These are phyloP conservation scores for Brachionus plicatilis DNA, from an alignment of 1,140 invertebrate species.

Conservation along the genomic window DNA sequence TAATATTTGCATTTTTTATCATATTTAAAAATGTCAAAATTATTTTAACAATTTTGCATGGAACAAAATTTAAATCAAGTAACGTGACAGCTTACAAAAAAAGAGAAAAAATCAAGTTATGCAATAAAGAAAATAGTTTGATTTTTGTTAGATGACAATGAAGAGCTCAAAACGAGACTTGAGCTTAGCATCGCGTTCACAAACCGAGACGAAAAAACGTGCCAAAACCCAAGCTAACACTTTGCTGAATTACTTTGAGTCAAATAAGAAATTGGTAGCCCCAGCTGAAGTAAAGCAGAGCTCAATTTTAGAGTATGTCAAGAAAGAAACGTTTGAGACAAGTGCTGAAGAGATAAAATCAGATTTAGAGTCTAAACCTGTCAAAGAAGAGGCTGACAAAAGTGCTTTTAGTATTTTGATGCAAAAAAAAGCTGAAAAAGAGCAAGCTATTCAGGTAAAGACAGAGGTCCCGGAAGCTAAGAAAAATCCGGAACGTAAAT, in stretches of 20 bases:
- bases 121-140: background rate
- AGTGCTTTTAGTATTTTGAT: background rate
- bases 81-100: background rate
- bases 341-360: background rate
- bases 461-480: background rate
- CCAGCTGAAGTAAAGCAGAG: background rate
- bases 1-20: conserved; percentile 14
- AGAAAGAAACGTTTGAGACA: background rate
- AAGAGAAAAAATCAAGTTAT: background rate
- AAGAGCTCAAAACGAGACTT: background rate
- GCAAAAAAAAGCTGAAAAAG: conserved; percentile 11
- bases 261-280: background rate
- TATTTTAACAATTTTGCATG: background rate
- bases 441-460: background rate
- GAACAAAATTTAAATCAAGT: background rate
- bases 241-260: background rate
- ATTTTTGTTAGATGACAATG: background rate
- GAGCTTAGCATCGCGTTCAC: background rate
- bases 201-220: background rate
- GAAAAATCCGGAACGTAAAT: conserved; percentile 42
- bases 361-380: background rate
- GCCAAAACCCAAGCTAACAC: conserved; percentile 16
- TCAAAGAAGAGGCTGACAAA: background rate
- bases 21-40: background rate
- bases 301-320: background rate